Evolutionary conservation across 2,888 invertebrate genomes (phyloP).

Genomic region (Thecocarcelia acutangulata): DNA sequence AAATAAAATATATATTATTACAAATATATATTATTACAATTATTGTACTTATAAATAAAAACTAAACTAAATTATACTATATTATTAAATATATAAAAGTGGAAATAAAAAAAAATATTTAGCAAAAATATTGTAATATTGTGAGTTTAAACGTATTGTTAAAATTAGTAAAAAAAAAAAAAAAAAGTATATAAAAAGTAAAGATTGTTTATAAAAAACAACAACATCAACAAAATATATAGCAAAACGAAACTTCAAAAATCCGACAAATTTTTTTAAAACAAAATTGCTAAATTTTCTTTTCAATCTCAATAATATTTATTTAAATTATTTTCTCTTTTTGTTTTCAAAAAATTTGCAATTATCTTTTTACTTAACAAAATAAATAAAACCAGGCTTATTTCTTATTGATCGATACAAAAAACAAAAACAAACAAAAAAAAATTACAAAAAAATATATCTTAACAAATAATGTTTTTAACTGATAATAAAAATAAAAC

Average conservation of each 20-base stretch:
- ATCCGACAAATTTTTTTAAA: slow-evolving; percentile 30
- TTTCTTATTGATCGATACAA: slow-evolving; percentile 44
- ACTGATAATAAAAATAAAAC: slow-evolving; percentile 61
- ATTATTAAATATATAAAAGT: slow-evolving; percentile 71
- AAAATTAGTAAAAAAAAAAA: slow-evolving; percentile 76
- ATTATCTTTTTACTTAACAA: slow-evolving; percentile 1
- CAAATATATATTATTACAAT: slow-evolving; percentile 54
- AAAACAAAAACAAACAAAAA: slow-evolving; percentile 11
- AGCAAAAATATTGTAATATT: slow-evolving; percentile 80
- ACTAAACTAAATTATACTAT: slow-evolving; percentile 70
- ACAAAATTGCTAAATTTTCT: slow-evolving; percentile 28
- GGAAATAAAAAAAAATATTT: slow-evolving; percentile 74
- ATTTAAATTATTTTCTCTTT: not conserved
- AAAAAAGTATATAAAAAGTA: slow-evolving; percentile 72
- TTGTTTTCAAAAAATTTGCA: slow-evolving; percentile 10
- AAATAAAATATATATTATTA: slow-evolving; percentile 73
- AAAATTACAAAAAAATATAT: slow-evolving; percentile 35
- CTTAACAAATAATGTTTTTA: slow-evolving; percentile 68
- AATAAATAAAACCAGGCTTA: slow-evolving; percentile 50
- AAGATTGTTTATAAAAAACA: slow-evolving; percentile 64
- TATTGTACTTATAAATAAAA: slow-evolving; percentile 72
- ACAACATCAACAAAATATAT: slow-evolving; percentile 31
- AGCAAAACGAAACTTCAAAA: slow-evolving; percentile 3
- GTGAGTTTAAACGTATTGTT: slow-evolving; percentile 80
- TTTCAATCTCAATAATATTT: not conserved